Conservation (phyloP, 1,140 invertebrate species). For the Neelides sp. region DNA sequence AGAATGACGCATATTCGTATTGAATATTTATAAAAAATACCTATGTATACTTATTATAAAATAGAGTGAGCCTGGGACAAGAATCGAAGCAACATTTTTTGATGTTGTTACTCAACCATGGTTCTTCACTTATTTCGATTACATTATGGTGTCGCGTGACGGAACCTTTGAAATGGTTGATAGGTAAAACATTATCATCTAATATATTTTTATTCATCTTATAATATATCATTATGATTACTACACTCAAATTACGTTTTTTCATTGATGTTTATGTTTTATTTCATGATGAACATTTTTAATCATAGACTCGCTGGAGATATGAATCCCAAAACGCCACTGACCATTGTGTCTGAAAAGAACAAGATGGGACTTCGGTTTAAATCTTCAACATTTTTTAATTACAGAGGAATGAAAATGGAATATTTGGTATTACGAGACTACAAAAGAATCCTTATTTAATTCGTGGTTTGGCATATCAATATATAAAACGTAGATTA, state of each 20-base stretch:
- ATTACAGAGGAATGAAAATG: constrained; percentile 30
- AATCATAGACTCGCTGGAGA: constrained; percentile 26
- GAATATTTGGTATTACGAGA: constrained; percentile 22
- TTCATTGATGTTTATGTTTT: background rate
- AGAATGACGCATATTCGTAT: too few species aligned
- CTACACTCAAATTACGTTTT: background rate
- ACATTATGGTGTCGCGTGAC: constrained; percentile 27
- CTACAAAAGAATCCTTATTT: background rate
- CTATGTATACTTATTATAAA: background rate
- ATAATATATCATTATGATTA: background rate
- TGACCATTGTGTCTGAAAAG: constrained; percentile 20
- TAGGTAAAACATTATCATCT: constrained; percentile 12
- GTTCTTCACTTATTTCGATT: constrained; percentile 32
- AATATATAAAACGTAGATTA: background rate
- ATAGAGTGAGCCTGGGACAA: constrained; percentile 21
- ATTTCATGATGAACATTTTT: background rate
- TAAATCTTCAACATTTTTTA: constrained; percentile 28
- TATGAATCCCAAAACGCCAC: constrained; percentile 27
- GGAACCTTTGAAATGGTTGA: constrained; percentile 27
- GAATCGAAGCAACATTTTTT: constrained; percentile 26
- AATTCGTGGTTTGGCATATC: too few species aligned
- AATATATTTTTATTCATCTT: background rate
- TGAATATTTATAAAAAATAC: background rate
- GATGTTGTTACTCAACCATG: constrained; percentile 30
- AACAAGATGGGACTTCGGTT: constrained; percentile 30